phyloP scores from a whole-genome alignment of 2,797 vertebrate species.

The Merluccius polli region DNA sequence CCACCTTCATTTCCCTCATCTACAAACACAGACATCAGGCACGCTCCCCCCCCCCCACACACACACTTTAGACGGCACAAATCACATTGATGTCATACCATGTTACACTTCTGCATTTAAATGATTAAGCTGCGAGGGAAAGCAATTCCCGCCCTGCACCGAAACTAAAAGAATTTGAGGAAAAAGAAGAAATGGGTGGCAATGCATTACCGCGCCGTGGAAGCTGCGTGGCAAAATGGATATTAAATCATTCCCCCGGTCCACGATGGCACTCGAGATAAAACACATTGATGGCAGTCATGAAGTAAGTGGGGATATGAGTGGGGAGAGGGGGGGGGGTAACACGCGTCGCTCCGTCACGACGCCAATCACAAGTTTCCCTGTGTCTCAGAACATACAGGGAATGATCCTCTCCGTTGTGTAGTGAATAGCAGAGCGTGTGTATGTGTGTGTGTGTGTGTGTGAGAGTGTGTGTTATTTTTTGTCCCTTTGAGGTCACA shows the following conservation, averaged over 20 bases:
- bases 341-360: too few relatives aligned
- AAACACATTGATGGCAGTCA: conserved; percentile 42
- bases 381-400: too few relatives aligned
- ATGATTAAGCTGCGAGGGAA: conserved; percentile 44
- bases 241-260: conserved; percentile 56
- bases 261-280: conserved; percentile 36
- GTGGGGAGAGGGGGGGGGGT: too few relatives aligned
- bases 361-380: too few relatives aligned
- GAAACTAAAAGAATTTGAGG: conserved; percentile 54
- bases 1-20: conserved; percentile 42
- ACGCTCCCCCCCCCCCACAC: conserved; percentile 15
- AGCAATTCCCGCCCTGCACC: conserved; percentile 48
- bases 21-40: conserved; percentile 18
- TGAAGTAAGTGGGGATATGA: conserved; percentile 23
- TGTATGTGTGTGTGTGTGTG: too few relatives aligned
- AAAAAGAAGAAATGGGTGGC: conserved; percentile 51
- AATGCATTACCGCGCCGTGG: conserved; percentile 58
- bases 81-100: conserved; percentile 40
- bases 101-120: conserved; percentile 44
- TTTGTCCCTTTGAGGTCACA: too few relatives aligned
- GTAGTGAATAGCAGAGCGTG: too few relatives aligned
- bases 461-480: too few relatives aligned
- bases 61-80: conserved; percentile 40
- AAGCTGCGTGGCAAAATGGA: conserved; percentile 49
- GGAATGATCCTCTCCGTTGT: too few relatives aligned